Evolutionary conservation across 2,797 vertebrate genomes (phyloP).

Genomic region (Neosalanx taihuensis): DNA sequence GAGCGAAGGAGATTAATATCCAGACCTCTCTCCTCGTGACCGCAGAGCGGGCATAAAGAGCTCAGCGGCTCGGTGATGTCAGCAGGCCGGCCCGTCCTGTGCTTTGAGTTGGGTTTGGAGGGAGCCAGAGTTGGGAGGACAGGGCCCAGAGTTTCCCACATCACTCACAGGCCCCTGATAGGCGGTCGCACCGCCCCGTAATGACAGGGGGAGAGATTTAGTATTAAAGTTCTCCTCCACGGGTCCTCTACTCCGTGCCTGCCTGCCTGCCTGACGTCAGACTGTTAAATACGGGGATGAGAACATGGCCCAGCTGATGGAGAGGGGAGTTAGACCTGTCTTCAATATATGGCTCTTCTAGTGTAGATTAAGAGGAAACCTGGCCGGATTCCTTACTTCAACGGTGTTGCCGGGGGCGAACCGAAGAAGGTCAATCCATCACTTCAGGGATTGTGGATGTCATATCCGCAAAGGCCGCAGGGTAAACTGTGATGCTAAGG

Average conservation of each 20-base stretch:
- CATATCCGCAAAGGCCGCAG: constrained; percentile 47
- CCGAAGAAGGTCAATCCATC: constrained; percentile 41
- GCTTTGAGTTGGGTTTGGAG: constrained; percentile 77
- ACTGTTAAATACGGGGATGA: constrained; percentile 75
- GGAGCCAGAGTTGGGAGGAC: constrained; percentile 67
- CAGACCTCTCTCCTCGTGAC: constrained; percentile 67
- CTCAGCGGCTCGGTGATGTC: constrained; percentile 71
- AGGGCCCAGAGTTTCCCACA: constrained; percentile 75
- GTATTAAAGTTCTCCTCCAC: constrained; percentile 72
- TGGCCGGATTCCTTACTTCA: constrained; percentile 38
- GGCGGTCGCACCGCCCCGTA: constrained; percentile 73
- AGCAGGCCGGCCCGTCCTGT: constrained; percentile 72
- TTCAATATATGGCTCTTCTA: constrained; percentile 59
- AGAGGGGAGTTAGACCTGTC: constrained; percentile 65
- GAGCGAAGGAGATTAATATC: constrained; percentile 65
- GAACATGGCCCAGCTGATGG: constrained; percentile 63
- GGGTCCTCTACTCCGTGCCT: constrained; percentile 56
- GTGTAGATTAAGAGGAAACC: constrained; percentile 46
- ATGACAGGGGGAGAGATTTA: constrained; percentile 80
- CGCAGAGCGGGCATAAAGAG: constrained; percentile 74
- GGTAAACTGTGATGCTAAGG: constrained; percentile 37
- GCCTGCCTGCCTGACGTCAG: constrained; percentile 68
- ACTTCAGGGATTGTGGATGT: constrained; percentile 47
- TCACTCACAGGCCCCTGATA: constrained; percentile 78
- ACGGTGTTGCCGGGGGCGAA: constrained; percentile 56